Percentiles rank a stretch among this genome's conserved stretches.
phyloP scores from a whole-genome alignment of 2,797 vertebrate genomes.

The Hapalemur alaotrensis region DNA sequence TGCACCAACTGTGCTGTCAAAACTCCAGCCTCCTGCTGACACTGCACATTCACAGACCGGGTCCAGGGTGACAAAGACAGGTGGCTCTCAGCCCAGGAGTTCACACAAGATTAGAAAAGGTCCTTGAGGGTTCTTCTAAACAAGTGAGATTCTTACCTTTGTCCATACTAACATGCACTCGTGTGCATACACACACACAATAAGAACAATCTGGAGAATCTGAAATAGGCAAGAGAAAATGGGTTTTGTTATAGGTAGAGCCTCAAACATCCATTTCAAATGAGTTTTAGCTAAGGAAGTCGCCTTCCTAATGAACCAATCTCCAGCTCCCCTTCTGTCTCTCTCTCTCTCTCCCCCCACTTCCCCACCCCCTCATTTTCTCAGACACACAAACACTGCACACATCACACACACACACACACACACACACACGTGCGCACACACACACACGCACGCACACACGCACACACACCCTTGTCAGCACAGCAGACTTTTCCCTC shows the following conservation, averaged over 20 bases:
- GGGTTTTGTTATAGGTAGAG: not conserved
- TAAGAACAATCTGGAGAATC: not conserved
- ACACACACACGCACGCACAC: too few species aligned
- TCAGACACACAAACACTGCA: not conserved
- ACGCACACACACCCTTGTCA: too few species aligned
- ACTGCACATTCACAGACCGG: not conserved
- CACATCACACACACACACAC: not conserved
- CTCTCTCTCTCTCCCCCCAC: not conserved
- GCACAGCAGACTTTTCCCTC: slow-evolving; percentile 52
- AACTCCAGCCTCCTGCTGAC: not conserved
- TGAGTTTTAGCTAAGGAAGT: slow-evolving; percentile 8
- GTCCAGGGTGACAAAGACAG: not conserved
- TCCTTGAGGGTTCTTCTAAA: not conserved
- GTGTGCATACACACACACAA: not conserved
- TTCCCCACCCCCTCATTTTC: not conserved
- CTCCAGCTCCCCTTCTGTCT: not conserved
- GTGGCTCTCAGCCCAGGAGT: not conserved
- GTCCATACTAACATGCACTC: not conserved
- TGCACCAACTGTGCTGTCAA: not conserved
- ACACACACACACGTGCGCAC: not conserved
- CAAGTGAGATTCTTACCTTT: not conserved
- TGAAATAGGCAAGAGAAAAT: not conserved
- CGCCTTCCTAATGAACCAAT: not conserved
- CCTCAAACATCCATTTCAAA: slow-evolving; percentile 21
- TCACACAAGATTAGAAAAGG: not conserved